Evolutionary conservation across 1,140 invertebrate species (phyloP), one percentile per base, ranked within the genome.

Genomic region (Chrysopa pallens): DNA sequence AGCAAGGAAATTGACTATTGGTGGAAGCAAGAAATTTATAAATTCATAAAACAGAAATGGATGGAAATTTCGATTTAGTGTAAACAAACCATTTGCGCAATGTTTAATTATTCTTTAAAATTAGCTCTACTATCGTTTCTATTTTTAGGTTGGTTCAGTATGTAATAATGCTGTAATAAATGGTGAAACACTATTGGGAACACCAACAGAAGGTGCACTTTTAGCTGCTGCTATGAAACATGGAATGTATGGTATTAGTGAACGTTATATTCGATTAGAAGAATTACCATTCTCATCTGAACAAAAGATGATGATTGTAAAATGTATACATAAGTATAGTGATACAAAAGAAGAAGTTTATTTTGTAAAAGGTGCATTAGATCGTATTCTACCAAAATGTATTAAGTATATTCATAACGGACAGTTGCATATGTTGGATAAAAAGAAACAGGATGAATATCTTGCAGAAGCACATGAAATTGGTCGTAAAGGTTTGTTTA

Each of bases 281-380:
- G 95, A 99, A 64, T 89, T 89, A 68, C 94, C 96, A 1, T 99
- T 98, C 59, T 86, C 74, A 51, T 96, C 91, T 1, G 95, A 98
- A 53, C 89, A 89, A 45, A 98, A 98, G 67, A 90, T 91, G 73
- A 99, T 99, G 96, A 84, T 85, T n/a, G 92, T 98, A 8, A 90
- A 87, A 64, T 91, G 85, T 58, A 73, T 78, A 33, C 75, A 78
- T 1, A 87, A 84, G 61, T 85, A 84, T 59, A 69, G 68, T 35
- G 70, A 79, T 50, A 64, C 69, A 38, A 78, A 77, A 51, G 70
- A 78, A 57, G 84, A 90, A 60, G 73, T 85, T 27, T 89, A 76
- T 58, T 95, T 95, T 63, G 83, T 94, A 15, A 98, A 98, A 67
- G 95, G 95, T 15, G 91, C 94, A 5, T 61, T 95, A 1, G 94